These are phyloP conservation scores for Poecilia wingei DNA, from an alignment of 2,797 vertebrate species.

Conservation along the genomic window DNA sequence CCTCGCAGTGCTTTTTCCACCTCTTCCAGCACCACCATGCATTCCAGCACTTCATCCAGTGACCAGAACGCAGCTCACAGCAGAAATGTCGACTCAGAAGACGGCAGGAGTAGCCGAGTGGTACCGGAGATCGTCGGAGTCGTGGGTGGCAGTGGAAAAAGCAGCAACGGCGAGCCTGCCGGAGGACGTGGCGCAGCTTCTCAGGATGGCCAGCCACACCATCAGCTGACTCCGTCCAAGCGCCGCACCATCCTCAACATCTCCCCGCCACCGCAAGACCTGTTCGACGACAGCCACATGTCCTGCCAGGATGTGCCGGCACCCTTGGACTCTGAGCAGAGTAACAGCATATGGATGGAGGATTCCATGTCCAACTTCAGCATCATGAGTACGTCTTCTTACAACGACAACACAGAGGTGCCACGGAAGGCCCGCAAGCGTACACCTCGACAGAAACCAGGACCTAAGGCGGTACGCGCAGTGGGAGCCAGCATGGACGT, in stretches of 20 bases:
- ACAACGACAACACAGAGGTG: conserved; percentile 99
- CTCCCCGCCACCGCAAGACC: conserved; percentile 96
- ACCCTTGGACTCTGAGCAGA: conserved; percentile 93
- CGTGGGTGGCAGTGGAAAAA: conserved; percentile 62
- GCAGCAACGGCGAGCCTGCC: conserved; percentile 75
- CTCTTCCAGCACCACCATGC: conserved; percentile 94
- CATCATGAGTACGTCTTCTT: conserved; percentile 92
- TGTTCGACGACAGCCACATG: conserved; percentile 96
- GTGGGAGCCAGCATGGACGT: conserved; percentile 94
- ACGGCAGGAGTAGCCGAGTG: conserved; percentile 77
- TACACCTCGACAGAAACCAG: conserved; percentile 96
- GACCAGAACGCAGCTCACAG: conserved; percentile 89
- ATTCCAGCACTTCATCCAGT: conserved; percentile 89
- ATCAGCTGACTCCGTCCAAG: conserved; percentile 92
- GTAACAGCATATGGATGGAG: conserved; percentile 98
- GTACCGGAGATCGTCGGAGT: conserved; percentile 81
- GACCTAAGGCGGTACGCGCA: conserved; percentile 86
- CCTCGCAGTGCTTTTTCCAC: conserved; percentile 98
- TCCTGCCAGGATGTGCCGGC: conserved; percentile 93
- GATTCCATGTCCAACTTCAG: conserved; percentile 99
- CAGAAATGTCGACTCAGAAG: conserved; percentile 87
- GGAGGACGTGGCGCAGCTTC: conserved; percentile 62
- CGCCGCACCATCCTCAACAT: conserved; percentile 95
- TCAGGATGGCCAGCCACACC: conserved; percentile 82
- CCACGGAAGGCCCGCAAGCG: conserved; percentile 98